Conservation (phyloP, 2,797 vertebrate species). For the Galagoides demidoff region DNA sequence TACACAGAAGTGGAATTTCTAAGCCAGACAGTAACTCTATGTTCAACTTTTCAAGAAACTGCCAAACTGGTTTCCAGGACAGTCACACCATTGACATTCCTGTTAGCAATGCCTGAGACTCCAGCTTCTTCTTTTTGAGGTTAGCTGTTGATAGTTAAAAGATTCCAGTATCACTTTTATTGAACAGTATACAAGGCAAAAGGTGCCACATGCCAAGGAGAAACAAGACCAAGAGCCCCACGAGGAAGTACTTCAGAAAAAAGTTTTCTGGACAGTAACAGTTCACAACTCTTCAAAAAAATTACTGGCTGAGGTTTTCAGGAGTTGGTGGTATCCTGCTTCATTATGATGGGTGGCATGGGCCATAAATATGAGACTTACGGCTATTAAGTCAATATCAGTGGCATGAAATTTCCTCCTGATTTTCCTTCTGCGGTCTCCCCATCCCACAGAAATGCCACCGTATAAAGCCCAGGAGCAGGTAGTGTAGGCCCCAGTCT, state of each 20-base stretch:
- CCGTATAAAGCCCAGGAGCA: background rate
- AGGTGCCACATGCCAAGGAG: conserved; percentile 10
- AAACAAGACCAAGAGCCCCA: conserved; percentile 62
- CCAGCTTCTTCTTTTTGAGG: background rate
- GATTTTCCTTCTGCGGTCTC: background rate
- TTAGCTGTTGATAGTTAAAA: background rate
- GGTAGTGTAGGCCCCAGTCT: background rate
- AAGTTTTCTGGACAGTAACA: conserved; percentile 53
- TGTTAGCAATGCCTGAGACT: background rate
- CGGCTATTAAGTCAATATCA: background rate
- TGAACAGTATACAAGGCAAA: background rate
- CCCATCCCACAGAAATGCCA: conserved; percentile 20
- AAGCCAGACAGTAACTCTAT: background rate
- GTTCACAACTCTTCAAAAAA: conserved; percentile 67
- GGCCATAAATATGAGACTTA: conserved; percentile 11
- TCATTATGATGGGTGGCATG: background rate
- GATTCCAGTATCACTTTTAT: background rate
- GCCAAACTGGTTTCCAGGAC: background rate
- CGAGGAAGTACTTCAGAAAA: conserved; percentile 74
- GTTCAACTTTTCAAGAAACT: background rate
- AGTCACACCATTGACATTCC: background rate
- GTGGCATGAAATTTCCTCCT: background rate
- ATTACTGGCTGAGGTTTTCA: conserved; percentile 52
- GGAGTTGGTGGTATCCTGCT: background rate
- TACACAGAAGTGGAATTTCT: background rate